These are phyloP conservation scores for Archaeoteleia sp. DNA, from an alignment of 2,888 invertebrate genomes.

Conservation along the genomic window DNA sequence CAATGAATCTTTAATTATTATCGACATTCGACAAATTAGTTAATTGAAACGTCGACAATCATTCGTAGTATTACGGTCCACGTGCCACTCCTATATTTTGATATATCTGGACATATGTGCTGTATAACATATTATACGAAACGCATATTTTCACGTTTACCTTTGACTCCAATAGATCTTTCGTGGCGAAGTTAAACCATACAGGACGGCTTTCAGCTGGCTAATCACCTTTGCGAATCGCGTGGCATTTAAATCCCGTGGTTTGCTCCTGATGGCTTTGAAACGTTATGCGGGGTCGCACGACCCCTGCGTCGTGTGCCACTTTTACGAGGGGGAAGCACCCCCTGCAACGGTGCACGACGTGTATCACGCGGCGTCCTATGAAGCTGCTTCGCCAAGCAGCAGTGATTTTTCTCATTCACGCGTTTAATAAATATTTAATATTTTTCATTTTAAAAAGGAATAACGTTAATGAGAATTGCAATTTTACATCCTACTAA, in stretches of 20 bases:
- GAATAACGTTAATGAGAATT: too few species aligned
- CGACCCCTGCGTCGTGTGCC: conserved; percentile 59
- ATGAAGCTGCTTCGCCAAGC: conserved; percentile 31
- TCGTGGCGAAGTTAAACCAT: conserved; percentile 53
- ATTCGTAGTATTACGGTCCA: too few species aligned
- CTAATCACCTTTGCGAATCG: conserved; percentile 59
- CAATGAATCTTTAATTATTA: too few species aligned
- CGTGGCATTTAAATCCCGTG: conserved; percentile 62
- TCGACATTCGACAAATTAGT: too few species aligned
- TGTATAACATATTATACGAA: too few species aligned
- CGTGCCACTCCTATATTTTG: too few species aligned
- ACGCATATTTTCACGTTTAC: conserved; percentile 44
- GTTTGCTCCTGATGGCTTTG: conserved; percentile 53
- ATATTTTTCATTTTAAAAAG: too few species aligned
- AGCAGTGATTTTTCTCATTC: conserved; percentile 40
- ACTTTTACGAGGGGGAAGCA: conserved; percentile 56
- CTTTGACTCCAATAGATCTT: conserved; percentile 44
- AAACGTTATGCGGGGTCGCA: conserved; percentile 59
- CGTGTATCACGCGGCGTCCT: conserved; percentile 46
- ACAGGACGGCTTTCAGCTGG: conserved; percentile 54
- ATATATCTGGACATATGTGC: too few species aligned
- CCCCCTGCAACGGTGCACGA: conserved; percentile 53
- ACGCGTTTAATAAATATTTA: conserved; percentile 25
- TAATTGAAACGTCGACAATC: too few species aligned
- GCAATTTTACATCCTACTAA: too few species aligned